These are phyloP conservation scores for Podotricha telesiphe DNA, from an alignment of 2,888 invertebrate species.

Conservation along the genomic window DNA sequence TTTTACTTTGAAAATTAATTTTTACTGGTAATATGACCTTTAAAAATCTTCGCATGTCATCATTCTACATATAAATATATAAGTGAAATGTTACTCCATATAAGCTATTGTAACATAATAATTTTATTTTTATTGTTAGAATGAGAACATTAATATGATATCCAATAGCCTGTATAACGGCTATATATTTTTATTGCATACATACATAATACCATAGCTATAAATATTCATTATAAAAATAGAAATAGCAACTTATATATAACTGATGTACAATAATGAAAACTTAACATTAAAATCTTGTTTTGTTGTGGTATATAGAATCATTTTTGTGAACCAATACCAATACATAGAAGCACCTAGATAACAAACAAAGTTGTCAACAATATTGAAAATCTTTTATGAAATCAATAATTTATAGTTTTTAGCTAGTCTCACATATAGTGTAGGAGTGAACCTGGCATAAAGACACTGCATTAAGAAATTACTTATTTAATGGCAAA, in stretches of 20 bases:
- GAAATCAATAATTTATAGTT: too few relatives aligned
- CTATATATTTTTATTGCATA: slow-evolving; percentile 3
- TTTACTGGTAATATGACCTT: not conserved
- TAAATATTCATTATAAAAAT: slow-evolving; percentile 1
- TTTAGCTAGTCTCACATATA: too few relatives aligned
- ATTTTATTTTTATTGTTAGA: slow-evolving; percentile 8
- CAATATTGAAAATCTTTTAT: too few relatives aligned
- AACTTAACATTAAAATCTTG: too few relatives aligned
- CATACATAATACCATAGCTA: not conserved
- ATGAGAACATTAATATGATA: slow-evolving; percentile 5
- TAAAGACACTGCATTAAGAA: too few relatives aligned
- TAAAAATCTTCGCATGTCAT: not conserved
- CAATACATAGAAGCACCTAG: too few relatives aligned
- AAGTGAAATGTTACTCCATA: slow-evolving; percentile 10
- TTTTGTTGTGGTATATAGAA: too few relatives aligned
- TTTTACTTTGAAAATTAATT: not conserved
- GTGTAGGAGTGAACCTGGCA: too few relatives aligned
- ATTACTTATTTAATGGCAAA: too few relatives aligned
- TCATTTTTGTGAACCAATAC: too few relatives aligned
- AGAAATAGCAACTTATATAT: slow-evolving; percentile 1
- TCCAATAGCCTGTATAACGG: not conserved
- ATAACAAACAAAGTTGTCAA: too few relatives aligned
- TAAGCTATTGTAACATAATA: not conserved
- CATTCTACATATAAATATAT: not conserved
- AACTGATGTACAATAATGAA: too few relatives aligned